phyloP scores from a whole-genome alignment of 1,140 invertebrate species.

The Penaeus vannamei region DNA sequence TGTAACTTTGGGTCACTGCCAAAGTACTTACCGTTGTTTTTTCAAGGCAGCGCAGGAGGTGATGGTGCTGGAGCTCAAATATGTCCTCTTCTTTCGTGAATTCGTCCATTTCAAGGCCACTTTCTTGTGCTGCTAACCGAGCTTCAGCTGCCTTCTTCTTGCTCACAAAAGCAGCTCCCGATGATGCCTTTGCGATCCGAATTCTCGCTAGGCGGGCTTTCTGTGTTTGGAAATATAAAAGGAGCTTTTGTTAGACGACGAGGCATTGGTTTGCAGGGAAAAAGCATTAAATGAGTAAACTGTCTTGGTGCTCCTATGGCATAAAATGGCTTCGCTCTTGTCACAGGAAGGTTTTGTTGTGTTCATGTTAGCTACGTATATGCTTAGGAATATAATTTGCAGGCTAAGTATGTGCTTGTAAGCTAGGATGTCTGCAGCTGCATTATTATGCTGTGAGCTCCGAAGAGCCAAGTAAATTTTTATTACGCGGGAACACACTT shows the following conservation, averaged over 20 bases:
- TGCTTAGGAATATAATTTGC: slow-evolving; percentile 31
- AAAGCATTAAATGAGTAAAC: slow-evolving; percentile 3
- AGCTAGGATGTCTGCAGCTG: slow-evolving; percentile 44
- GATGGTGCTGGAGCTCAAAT: slow-evolving; percentile 99
- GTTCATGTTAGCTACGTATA: slow-evolving; percentile 34
- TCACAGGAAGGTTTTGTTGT: slow-evolving; percentile 52
- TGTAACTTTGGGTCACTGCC: no score
- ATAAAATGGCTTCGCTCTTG: slow-evolving; percentile 47
- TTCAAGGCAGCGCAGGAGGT: slow-evolving; percentile 96
- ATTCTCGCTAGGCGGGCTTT: slow-evolving; percentile 98
- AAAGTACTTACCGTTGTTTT: slow-evolving; percentile 90
- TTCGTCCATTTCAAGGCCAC: slow-evolving; percentile 89
- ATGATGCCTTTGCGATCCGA: slow-evolving; percentile 98
- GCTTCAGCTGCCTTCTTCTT: slow-evolving; percentile 99
- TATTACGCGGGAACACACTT: slow-evolving; percentile 8
- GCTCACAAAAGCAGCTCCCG: slow-evolving; percentile 97
- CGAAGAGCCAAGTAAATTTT: not conserved
- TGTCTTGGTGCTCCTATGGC: slow-evolving; percentile 45
- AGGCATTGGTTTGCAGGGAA: not conserved
- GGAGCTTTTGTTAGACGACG: not conserved
- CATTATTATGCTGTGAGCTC: slow-evolving; percentile 43
- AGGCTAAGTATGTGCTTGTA: slow-evolving; percentile 48
- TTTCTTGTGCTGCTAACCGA: slow-evolving; percentile 90
- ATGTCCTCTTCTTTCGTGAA: slow-evolving; percentile 94
- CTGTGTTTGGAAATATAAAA: slow-evolving; percentile 78